Evolutionary conservation across 1,140 invertebrate genomes (phyloP), one percentile per base, ranked within the genome.

Genomic region (Mya arenaria): DNA sequence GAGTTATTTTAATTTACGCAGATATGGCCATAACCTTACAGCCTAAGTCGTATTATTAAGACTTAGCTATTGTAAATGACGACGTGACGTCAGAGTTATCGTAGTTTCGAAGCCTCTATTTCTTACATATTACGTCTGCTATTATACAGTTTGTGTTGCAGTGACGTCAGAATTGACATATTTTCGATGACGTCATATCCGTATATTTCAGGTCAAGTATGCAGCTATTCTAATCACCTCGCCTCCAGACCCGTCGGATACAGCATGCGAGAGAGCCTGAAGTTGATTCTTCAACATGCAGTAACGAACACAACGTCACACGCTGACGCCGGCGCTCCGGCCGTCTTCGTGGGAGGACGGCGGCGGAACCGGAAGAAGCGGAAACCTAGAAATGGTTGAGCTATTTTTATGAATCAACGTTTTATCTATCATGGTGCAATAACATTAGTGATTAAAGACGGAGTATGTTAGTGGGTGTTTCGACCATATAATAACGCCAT

Each of bases 181-280:
- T n/a, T 52, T 52, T 23, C 2, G 25, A 48, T 48, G 4, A 66
- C 32, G 13, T 17, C 15, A 25, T 15, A 15, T 60, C 19, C 25
- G 19, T 74, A 13, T 58, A 39, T 79, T 79, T 1, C 65, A 80
- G 77, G 77, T 30, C 55, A 65, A 80, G 63, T 62, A 80, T 80
- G 74, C 62, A 66, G 48, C 65, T 60, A 23, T 58, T 80, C 63
- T 80, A 80, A 80, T 71, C 65, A 28, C 52, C 65, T 23, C 77
- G 66, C 77, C 77, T 80, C 77, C 77, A 80, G 77, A 62, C 48
- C 77, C 77, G 77, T 80, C 77, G 77, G 77, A 80, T 65, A 69
- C 65, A 80, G 41, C 30, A 80, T 80, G 77, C 77, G 71, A 58
- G 71, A 41, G 77, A 80, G 65, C 63, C 77, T 80, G 62, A 80